Conservation (phyloP, 2,888 invertebrate genomes). For the Stenodema calcarata region DNA sequence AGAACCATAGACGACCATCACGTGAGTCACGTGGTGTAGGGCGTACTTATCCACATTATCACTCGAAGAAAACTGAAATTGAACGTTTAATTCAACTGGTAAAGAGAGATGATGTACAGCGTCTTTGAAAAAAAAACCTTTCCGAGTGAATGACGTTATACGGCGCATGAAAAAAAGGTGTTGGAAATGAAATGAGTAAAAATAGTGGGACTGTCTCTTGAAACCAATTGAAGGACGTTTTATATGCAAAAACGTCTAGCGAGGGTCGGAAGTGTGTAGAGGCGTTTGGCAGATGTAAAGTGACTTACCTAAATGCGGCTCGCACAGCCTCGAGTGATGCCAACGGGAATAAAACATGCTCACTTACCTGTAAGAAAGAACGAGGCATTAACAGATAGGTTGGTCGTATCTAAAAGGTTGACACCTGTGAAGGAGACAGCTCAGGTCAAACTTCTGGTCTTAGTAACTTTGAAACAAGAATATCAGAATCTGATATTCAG, state of each 20-base stretch:
- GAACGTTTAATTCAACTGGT: neutral
- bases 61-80: neutral
- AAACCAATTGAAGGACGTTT: neutral
- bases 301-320: neutral
- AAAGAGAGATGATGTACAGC: too few relatives aligned
- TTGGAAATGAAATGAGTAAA: neutral
- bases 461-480: too few relatives aligned
- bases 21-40: neutral
- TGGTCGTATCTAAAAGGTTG: neutral
- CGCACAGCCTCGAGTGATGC: neutral
- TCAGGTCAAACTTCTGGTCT: neutral
- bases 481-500: too few relatives aligned
- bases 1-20: neutral
- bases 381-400: neutral
- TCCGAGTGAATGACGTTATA: neutral
- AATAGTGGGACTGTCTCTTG: neutral
- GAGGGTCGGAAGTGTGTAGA: neutral
- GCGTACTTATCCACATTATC: neutral
- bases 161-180: neutral
- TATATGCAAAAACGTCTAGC: neutral
- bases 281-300: neutral
- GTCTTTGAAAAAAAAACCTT: neutral
- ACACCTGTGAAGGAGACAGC: neutral
- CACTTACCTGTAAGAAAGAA: neutral
- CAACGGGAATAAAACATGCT: neutral